phyloP scores from a whole-genome alignment of 2,888 invertebrate species.

The Apamea sordens region DNA sequence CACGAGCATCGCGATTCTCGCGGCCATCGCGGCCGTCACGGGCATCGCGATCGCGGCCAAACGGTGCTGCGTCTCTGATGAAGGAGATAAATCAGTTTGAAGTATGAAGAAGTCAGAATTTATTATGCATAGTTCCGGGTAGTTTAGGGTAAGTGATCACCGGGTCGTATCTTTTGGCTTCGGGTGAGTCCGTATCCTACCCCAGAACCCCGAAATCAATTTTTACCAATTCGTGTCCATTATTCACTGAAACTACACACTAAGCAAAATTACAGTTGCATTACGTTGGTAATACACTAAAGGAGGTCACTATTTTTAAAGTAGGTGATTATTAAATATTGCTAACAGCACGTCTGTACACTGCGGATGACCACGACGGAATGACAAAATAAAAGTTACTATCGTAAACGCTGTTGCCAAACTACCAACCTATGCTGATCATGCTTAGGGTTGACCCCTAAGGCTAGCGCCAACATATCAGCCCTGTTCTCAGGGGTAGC shows the following conservation, averaged over 20 bases:
- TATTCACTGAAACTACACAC: no score
- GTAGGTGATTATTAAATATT: no score
- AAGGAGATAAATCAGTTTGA: background rate
- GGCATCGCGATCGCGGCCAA: constrained; percentile 6
- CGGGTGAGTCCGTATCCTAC: background rate
- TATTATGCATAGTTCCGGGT: background rate
- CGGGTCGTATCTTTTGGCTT: background rate
- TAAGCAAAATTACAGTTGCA: no score
- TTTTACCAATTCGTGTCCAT: no score
- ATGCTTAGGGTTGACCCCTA: constrained; percentile 88
- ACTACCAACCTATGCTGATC: constrained; percentile 73
- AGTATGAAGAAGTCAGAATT: background rate
- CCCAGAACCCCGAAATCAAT: background rate
- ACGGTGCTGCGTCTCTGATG: constrained; percentile 49
- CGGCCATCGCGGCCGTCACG: constrained; percentile 64
- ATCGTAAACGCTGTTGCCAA: background rate
- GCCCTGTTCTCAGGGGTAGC: constrained; percentile 73
- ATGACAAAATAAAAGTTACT: background rate
- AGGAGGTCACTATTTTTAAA: no score
- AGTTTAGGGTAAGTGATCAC: background rate
- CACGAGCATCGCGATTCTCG: constrained; percentile 65
- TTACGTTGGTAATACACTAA: no score
- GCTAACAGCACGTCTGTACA: no score
- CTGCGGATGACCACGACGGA: no score
- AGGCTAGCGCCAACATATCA: constrained; percentile 89